Base-by-base conservation (phyloP, 2,888 invertebrate genomes). In the Spilosoma lubricipeda region DNA sequence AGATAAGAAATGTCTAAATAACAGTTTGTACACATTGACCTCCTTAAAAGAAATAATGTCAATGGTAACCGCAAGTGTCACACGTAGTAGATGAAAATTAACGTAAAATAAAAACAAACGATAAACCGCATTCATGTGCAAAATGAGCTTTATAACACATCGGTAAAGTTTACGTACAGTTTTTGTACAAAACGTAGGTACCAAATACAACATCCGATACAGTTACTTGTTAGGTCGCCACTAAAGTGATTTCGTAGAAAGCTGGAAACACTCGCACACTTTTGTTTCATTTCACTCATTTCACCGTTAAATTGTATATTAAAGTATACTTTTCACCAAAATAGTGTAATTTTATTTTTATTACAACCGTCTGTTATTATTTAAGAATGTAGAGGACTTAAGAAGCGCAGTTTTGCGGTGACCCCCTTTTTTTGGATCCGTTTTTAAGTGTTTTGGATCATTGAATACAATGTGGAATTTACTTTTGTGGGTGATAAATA, bases 151-250 rank as follows among this genome's bases (percentile, higher is more conserved):
- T 74, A 81, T 78, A 81, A 75, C 70, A 74, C 71, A 79, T 69
- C 85, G 86, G 86, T 80, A 85, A 83, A 86, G 83, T 85, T 85
- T 87, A 85, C 84, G 85, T 83, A 85, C 76, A 72, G 81, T 90
- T 90, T 90, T 91, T 91, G 86, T 88, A 76, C 30, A 78, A 74
- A 84, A 79, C 79, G 87, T 88, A 79, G 79, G 87, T 88, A 88
- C 88, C 90, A 89, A 90, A 87, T 87, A 85, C 88, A 86, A 82
- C 86, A 82, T 84, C 79, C 81, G 82, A 83, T 88, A 92, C 92
- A 91, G 92, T 91, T 92, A 91, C 78, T 78, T 78, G 83, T 79
- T 80, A 83, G 83, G 79, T 77, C 80, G 30, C 81, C 82, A 84
- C 88, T 86, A 86, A 86, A 84, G 82, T 82, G 85, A 75, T 87